Percentiles rank a stretch among this genome's conserved stretches.
Conservation (phyloP, 2,888 invertebrate genomes). For the Aphidius colemani region DNA sequence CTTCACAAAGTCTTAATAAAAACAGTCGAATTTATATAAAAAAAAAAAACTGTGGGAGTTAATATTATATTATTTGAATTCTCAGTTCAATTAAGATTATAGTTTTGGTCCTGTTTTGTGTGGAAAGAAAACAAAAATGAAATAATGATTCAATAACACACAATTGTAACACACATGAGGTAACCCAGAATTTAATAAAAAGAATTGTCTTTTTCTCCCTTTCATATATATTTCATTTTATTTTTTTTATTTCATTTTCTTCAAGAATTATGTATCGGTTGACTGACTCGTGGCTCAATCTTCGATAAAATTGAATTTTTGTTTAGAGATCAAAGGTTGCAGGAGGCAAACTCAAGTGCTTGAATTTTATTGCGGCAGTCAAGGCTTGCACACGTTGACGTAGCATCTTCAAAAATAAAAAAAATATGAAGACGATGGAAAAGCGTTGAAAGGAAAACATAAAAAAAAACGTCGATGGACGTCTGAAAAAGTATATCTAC, state of each 20-base stretch:
- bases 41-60: too few species aligned
- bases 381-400: slow-evolving; percentile 4
- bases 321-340: slow-evolving; percentile 52
- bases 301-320: slow-evolving; percentile 56
- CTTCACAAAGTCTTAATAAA: too few species aligned
- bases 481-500: not conserved
- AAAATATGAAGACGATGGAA: not conserved
- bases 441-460: not conserved
- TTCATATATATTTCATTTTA: too few species aligned
- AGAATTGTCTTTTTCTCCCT: too few species aligned
- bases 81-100: too few species aligned
- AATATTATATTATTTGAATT: too few species aligned
- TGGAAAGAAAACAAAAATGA: too few species aligned
- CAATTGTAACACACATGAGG: too few species aligned
- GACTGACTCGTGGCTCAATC: slow-evolving; percentile 51
- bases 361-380: slow-evolving; percentile 21
- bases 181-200: too few species aligned
- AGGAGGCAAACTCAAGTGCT: slow-evolving; percentile 32
- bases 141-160: too few species aligned
- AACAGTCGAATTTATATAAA: too few species aligned
- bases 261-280: slow-evolving; percentile 35
- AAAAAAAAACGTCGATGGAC: slow-evolving; percentile 10
- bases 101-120: too few species aligned
- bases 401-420: not conserved
- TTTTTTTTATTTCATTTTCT: not conserved